phyloP scores from a whole-genome alignment of 1,140 invertebrate species.

The Rhagoletis zephyria region DNA sequence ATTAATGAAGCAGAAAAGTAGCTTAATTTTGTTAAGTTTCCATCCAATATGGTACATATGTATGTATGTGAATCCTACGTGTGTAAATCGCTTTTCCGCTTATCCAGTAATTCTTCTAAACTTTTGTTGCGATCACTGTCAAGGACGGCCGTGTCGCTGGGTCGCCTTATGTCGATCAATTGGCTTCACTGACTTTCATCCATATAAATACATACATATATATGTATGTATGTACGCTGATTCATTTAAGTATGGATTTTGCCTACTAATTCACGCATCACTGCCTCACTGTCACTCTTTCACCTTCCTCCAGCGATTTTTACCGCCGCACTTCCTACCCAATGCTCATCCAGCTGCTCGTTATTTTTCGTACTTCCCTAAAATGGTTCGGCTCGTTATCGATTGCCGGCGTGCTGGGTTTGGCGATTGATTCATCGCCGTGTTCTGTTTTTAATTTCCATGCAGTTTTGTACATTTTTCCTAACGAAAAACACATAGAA shows the following conservation, averaged over 20 bases:
- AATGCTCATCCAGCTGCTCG: not conserved
- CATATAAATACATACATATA: not conserved
- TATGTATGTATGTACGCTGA: too few species aligned
- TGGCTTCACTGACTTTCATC: not conserved
- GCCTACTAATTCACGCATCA: slow-evolving; percentile 8
- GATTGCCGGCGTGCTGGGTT: slow-evolving; percentile 10
- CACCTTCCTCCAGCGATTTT: not conserved
- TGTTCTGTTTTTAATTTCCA: slow-evolving; percentile 14
- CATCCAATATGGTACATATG: not conserved
- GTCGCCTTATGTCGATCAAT: not conserved
- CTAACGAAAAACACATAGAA: slow-evolving; percentile 20
- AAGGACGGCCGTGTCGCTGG: not conserved
- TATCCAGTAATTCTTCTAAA: not conserved
- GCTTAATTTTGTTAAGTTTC: not conserved
- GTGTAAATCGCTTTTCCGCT: not conserved
- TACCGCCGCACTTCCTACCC: not conserved
- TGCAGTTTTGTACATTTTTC: slow-evolving; percentile 25
- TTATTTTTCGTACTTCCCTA: slow-evolving; percentile 8
- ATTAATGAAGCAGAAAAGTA: not conserved
- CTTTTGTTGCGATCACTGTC: slow-evolving; percentile 3
- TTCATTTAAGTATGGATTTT: not conserved
- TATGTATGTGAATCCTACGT: not conserved
- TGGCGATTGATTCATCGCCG: slow-evolving; percentile 1
- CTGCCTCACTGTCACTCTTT: slow-evolving; percentile 5
- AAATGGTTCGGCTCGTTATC: slow-evolving; percentile 34